Evolutionary conservation across 2,797 vertebrate genomes (phyloP).

Genomic region (Xiphophorus birchmanni): DNA sequence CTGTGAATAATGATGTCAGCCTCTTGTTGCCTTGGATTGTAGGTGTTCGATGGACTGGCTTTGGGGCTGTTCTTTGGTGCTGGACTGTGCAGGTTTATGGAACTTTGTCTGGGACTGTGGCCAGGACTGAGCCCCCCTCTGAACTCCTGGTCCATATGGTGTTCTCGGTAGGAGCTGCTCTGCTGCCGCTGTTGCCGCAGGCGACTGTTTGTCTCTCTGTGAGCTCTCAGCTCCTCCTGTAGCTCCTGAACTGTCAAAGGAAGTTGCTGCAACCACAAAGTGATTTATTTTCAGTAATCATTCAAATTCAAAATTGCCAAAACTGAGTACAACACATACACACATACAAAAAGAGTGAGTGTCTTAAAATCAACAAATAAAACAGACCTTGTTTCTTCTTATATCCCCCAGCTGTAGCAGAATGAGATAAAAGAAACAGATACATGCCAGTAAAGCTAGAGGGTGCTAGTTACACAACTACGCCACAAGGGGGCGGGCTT

Average conservation of each 20-base stretch:
- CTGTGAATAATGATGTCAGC: slow-evolving; percentile 78
- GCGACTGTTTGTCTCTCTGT: slow-evolving; percentile 92
- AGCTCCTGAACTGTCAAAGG: slow-evolving; percentile 94
- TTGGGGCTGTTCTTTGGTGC: slow-evolving; percentile 62
- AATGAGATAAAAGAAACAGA: slow-evolving; percentile 72
- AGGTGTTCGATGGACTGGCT: slow-evolving; percentile 73
- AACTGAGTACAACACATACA: not conserved
- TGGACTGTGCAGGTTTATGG: slow-evolving; percentile 66
- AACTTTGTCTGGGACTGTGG: slow-evolving; percentile 70
- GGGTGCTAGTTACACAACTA: slow-evolving; percentile 14
- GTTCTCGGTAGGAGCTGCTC: slow-evolving; percentile 68
- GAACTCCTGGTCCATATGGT: slow-evolving; percentile 64
- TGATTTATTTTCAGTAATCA: not conserved
- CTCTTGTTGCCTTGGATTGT: slow-evolving; percentile 71
- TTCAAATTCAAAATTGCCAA: slow-evolving; percentile 6
- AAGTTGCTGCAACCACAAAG: slow-evolving; percentile 81
- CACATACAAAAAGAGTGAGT: not conserved
- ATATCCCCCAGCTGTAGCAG: slow-evolving; percentile 88
- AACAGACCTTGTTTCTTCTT: slow-evolving; percentile 91
- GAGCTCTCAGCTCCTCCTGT: slow-evolving; percentile 92
- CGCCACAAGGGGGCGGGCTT: slow-evolving; percentile 49
- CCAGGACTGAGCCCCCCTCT: slow-evolving; percentile 66
- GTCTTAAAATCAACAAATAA: slow-evolving; percentile 6
- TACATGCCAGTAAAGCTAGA: slow-evolving; percentile 20
- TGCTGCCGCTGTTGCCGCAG: slow-evolving; percentile 89